Conservation (phyloP, 2,888 invertebrate species). For the Crepidodera aurea region DNA sequence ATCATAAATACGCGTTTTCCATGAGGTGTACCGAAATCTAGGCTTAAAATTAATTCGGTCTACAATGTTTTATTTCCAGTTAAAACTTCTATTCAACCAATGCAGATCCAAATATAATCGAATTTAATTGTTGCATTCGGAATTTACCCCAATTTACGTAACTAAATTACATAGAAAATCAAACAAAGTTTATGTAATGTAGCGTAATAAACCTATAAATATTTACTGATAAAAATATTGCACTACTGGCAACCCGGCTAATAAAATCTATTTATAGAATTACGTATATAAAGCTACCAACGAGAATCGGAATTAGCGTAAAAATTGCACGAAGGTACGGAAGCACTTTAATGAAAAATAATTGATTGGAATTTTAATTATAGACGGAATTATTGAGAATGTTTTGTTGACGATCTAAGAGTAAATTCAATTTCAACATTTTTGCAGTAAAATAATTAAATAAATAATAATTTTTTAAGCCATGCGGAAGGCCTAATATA, state of each 20-base stretch:
- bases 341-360: neutral
- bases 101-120: neutral
- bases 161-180: slow-evolving; percentile 22
- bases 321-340: neutral
- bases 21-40: no score
- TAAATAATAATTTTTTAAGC: no score
- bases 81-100: neutral
- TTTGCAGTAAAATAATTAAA: no score
- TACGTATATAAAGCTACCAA: slow-evolving; percentile 7
- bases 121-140: neutral
- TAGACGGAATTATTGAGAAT: neutral
- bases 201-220: slow-evolving; percentile 30
- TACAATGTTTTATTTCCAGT: neutral
- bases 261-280: slow-evolving; percentile 36
- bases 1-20: no score
- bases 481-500: no score
- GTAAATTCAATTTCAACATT: no score
- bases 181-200: slow-evolving; percentile 23
- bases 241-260: slow-evolving; percentile 28
- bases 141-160: slow-evolving; percentile 22
- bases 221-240: slow-evolving; percentile 31
- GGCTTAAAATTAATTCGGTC: no score
- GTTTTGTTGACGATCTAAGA: no score
- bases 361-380: neutral
- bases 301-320: slow-evolving; percentile 22